Conservation (phyloP, 2,888 invertebrate genomes). For the Acronicta alni region DNA sequence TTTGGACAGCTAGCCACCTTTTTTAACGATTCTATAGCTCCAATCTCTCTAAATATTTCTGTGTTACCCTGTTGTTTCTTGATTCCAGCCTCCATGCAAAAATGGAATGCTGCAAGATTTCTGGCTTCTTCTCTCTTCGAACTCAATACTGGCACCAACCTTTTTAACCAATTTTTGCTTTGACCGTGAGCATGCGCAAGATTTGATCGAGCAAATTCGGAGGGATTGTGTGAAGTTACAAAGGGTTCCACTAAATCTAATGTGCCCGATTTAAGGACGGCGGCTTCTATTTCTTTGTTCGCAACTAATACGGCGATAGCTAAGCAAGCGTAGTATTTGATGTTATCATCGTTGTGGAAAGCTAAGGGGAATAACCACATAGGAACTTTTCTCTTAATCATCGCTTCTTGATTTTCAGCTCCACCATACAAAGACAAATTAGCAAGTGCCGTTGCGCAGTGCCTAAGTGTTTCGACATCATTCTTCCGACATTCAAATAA, state of each 20-base stretch:
- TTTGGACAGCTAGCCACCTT: conserved; percentile 99
- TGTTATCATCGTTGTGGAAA: conserved; percentile 98
- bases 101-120: conserved; percentile 98
- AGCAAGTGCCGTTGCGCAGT: conserved; percentile 98
- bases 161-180: conserved; percentile 97
- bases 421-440: conserved; percentile 99
- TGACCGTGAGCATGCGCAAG: conserved; percentile 98
- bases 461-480: conserved; percentile 97
- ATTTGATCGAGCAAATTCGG: conserved; percentile 97
- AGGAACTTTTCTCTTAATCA: conserved; percentile 98
- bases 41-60: conserved; percentile 97
- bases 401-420: conserved; percentile 98
- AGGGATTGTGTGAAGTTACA: conserved; percentile 97
- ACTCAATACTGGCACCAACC: conserved; percentile 97
- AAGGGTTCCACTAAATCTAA: conserved; percentile 99
- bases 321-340: conserved; percentile 99
- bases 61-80: conserved; percentile 98
- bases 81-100: conserved; percentile 99
- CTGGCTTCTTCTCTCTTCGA: conserved; percentile 98
- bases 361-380: conserved; percentile 99
- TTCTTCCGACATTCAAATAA: conserved; percentile 97
- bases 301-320: conserved; percentile 99
- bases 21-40: conserved; percentile 98
- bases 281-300: conserved; percentile 99
- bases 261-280: conserved; percentile 98